Percentiles rank a stretch among this genome's conserved stretches.
phyloP scores from a whole-genome alignment of 2,797 vertebrate genomes.

The Natrix natrix region DNA sequence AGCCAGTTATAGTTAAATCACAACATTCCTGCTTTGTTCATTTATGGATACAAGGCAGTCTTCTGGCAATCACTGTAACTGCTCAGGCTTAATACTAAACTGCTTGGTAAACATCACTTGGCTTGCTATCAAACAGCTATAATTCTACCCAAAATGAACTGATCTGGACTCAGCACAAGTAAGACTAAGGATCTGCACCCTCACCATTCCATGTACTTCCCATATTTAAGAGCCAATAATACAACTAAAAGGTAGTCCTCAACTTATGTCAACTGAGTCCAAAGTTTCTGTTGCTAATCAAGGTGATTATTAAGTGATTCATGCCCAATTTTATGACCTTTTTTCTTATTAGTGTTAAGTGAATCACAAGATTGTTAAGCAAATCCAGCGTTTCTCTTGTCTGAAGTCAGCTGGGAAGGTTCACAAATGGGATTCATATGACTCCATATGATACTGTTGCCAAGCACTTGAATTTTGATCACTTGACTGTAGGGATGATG shows the following conservation, averaged over 20 bases:
- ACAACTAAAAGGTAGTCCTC: not conserved
- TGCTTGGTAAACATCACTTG: not conserved
- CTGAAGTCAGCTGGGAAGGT: no score
- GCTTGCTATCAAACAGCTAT: not conserved
- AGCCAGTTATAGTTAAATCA: not conserved
- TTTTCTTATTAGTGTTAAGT: no score
- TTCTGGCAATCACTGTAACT: not conserved
- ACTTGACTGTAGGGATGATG: no score
- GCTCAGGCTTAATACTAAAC: not conserved
- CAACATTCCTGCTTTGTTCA: not conserved
- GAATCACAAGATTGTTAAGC: no score
- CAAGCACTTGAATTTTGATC: no score
- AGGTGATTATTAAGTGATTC: no score
- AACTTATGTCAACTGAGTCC: no score
- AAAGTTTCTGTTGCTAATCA: no score
- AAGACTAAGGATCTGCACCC: not conserved
- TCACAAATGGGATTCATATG: no score
- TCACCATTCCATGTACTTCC: not conserved
- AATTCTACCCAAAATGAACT: not conserved
- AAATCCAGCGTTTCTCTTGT: no score
- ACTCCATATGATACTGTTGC: no score
- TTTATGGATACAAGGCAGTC: not conserved
- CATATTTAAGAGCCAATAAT: not conserved
- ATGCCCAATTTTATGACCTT: no score
- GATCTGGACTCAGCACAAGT: not conserved